Conservation (phyloP, 2,888 invertebrate genomes). For the Agrochola circellaris region DNA sequence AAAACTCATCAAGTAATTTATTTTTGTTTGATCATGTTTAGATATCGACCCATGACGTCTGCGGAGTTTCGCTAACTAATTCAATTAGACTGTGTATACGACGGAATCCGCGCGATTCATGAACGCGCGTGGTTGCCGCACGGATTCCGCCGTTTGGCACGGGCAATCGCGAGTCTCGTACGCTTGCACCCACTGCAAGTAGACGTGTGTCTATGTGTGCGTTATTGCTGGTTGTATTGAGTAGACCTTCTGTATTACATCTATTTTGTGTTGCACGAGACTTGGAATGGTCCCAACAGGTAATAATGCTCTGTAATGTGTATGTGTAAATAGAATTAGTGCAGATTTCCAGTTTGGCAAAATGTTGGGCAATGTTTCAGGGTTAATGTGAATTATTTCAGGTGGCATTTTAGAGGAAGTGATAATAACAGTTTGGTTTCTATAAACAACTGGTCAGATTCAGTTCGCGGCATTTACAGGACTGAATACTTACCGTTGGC, state of each 20-base stretch:
- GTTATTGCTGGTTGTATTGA: background rate
- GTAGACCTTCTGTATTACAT: background rate
- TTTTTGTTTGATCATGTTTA: no score
- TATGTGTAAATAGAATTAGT: conserved; percentile 58
- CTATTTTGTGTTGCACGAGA: background rate
- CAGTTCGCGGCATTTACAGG: background rate
- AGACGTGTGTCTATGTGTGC: background rate
- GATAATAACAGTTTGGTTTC: background rate
- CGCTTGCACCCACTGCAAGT: background rate
- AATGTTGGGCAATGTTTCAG: conserved; percentile 28
- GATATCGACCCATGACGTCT: no score
- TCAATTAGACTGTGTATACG: no score
- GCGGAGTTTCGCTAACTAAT: no score
- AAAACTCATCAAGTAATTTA: no score
- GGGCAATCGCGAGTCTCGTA: background rate
- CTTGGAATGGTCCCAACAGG: conserved; percentile 66
- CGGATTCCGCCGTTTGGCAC: background rate
- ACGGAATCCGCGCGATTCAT: background rate
- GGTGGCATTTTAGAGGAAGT: background rate
- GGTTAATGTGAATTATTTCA: conserved; percentile 9
- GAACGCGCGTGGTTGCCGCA: no score
- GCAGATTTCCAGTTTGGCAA: conserved; percentile 50
- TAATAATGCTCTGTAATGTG: conserved; percentile 50
- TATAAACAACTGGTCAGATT: background rate
- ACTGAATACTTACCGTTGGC: background rate